Percentiles rank a stretch among this genome's conserved stretches.
phyloP scores from a whole-genome alignment of 2,113 vertebrate species.

The Heterochromis multidens region DNA sequence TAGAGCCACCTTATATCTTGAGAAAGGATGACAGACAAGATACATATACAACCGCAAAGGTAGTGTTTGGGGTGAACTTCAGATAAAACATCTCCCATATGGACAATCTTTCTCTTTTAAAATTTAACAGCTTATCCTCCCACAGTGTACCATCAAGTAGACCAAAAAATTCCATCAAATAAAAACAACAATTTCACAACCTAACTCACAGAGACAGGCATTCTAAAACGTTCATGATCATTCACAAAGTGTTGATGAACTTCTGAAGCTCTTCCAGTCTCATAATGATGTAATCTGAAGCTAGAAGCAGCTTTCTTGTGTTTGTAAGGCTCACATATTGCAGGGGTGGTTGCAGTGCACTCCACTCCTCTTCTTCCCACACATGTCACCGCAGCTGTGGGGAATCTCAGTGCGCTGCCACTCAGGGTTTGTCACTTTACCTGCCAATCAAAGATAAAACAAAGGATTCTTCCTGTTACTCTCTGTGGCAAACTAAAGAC shows the following conservation, averaged over 20 bases:
- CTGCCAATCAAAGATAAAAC: slow-evolving; percentile 66
- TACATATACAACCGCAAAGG: no score
- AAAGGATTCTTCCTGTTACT: not conserved
- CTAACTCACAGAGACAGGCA: not conserved
- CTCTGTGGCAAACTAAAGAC: not conserved
- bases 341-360: slow-evolving; percentile 92
- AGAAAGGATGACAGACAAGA: no score
- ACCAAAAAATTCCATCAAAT: not conserved
- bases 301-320: not conserved
- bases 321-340: slow-evolving; percentile 87
- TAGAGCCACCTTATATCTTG: no score
- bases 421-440: slow-evolving; percentile 94
- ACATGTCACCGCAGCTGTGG: slow-evolving; percentile 97
- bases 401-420: slow-evolving; percentile 98
- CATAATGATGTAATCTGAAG: not conserved
- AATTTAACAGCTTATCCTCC: not conserved
- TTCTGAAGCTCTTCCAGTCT: not conserved
- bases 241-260: not conserved
- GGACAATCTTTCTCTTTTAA: not conserved
- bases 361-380: slow-evolving; percentile 90
- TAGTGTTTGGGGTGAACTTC: not conserved
- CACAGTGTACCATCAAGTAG: not conserved
- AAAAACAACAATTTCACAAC: not conserved
- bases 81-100: not conserved
- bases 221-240: not conserved